Evolutionary conservation across 2,888 invertebrate species (phyloP).

Genomic region (Cotesia congregata): DNA sequence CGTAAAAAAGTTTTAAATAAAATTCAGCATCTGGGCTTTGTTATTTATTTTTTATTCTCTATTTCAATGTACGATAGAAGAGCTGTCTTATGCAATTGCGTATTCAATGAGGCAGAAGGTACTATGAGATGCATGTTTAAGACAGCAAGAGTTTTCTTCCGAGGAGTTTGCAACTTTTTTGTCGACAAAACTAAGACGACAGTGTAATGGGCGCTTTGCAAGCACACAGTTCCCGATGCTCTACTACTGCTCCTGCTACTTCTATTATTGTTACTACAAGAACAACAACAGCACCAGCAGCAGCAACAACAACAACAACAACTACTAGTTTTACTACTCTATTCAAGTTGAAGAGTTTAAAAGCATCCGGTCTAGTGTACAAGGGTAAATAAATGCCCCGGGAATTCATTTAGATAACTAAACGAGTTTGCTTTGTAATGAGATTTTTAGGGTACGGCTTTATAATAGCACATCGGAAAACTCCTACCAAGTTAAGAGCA

Average conservation of each 20-base stretch:
- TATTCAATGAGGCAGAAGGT: conserved; percentile 14
- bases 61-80: not conserved
- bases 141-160: conserved; percentile 15
- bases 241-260: not conserved
- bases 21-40: not conserved
- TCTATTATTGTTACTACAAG: not conserved
- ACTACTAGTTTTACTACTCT: not conserved
- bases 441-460: conserved; percentile 54
- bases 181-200: conserved; percentile 7
- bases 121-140: conserved; percentile 17
- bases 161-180: not conserved
- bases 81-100: conserved; percentile 14
- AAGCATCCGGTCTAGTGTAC: conserved; percentile 24
- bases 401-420: conserved; percentile 65
- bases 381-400: conserved; percentile 55
- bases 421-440: conserved; percentile 63
- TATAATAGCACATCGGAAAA: conserved; percentile 22
- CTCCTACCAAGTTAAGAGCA: not conserved
- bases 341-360: conserved; percentile 30
- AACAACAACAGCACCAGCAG: not conserved
- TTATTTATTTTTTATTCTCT: not conserved
- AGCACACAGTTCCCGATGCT: conserved; percentile 3
- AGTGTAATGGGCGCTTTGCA: conserved; percentile 17
- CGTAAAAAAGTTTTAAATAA: not conserved
- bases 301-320: not conserved